Evolutionary conservation across 2,797 vertebrate genomes (phyloP).

Genomic region (Cuculus canorus): DNA sequence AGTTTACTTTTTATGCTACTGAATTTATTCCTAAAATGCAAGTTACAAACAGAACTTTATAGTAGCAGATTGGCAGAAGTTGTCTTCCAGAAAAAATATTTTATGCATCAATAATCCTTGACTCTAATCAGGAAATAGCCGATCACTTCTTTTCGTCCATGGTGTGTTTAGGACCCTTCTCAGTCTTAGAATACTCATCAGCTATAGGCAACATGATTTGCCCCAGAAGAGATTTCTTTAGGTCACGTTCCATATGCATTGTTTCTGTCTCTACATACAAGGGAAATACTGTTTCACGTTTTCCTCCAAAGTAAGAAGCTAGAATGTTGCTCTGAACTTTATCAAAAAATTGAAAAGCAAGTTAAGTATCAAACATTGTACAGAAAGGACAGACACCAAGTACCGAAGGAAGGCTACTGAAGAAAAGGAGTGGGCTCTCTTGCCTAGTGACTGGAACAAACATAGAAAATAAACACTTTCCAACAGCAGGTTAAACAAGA

Average conservation of each 20-base stretch:
- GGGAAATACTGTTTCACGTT: background rate
- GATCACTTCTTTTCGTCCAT: background rate
- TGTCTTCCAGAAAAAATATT: background rate
- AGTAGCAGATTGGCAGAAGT: background rate
- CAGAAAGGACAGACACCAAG: background rate
- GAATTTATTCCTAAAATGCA: background rate
- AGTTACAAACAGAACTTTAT: background rate
- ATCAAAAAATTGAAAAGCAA: background rate
- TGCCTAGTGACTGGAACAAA: background rate
- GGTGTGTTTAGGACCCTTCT: background rate
- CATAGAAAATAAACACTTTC: background rate
- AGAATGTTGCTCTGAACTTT: background rate
- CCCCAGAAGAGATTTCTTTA: background rate
- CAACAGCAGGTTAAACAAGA: background rate
- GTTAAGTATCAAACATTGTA: background rate
- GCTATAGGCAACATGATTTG: background rate
- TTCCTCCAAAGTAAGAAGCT: background rate
- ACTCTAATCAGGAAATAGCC: background rate
- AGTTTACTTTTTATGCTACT: background rate
- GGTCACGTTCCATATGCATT: background rate
- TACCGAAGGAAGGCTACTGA: background rate
- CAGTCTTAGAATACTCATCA: background rate
- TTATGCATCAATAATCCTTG: background rate
- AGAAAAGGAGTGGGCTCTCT: background rate
- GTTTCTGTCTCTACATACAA: background rate